phyloP scores from a whole-genome alignment of 2,113 vertebrate species.

The Collichthys lucidus region DNA sequence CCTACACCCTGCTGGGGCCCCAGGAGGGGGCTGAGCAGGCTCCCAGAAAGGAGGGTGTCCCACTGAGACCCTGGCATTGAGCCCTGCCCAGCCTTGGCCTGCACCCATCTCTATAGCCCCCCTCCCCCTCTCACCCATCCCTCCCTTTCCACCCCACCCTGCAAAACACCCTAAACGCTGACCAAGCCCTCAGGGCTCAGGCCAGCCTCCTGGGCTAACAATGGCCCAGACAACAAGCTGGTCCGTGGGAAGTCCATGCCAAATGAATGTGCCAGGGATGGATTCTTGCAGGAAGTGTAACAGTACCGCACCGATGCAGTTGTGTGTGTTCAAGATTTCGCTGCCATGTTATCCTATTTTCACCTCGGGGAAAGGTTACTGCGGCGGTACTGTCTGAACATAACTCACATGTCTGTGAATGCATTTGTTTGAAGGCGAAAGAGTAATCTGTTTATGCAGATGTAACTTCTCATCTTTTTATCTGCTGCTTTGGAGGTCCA shows the following conservation, averaged over 20 bases:
- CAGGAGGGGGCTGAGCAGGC: slow-evolving; percentile 74
- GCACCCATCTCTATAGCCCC: slow-evolving; percentile 66
- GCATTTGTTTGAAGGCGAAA: slow-evolving; percentile 51
- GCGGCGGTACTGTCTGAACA: neutral
- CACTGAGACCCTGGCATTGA: slow-evolving; percentile 81
- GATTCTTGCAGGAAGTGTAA: slow-evolving; percentile 50
- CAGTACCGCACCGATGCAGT: slow-evolving; percentile 18
- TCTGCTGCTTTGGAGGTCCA: slow-evolving; percentile 80
- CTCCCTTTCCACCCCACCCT: slow-evolving; percentile 54
- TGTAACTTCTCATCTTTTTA: slow-evolving; percentile 76
- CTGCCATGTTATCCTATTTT: neutral
- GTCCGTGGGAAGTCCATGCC: slow-evolving; percentile 62
- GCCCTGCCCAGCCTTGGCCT: slow-evolving; percentile 80
- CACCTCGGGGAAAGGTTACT: neutral
- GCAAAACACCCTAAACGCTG: slow-evolving; percentile 75
- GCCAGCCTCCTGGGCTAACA: slow-evolving; percentile 78
- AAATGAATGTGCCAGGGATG: slow-evolving; percentile 63
- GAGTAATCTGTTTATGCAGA: slow-evolving; percentile 74
- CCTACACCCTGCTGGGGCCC: slow-evolving; percentile 77
- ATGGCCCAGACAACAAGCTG: slow-evolving; percentile 79
- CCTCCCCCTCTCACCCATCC: slow-evolving; percentile 39
- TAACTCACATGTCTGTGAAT: neutral
- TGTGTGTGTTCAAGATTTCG: slow-evolving; percentile 1
- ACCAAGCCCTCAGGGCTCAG: slow-evolving; percentile 79
- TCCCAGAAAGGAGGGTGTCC: slow-evolving; percentile 81